Evolutionary conservation across 2,888 invertebrate genomes (phyloP), one percentile per base, ranked within the genome.

Genomic region (Acrobasis consociella): DNA sequence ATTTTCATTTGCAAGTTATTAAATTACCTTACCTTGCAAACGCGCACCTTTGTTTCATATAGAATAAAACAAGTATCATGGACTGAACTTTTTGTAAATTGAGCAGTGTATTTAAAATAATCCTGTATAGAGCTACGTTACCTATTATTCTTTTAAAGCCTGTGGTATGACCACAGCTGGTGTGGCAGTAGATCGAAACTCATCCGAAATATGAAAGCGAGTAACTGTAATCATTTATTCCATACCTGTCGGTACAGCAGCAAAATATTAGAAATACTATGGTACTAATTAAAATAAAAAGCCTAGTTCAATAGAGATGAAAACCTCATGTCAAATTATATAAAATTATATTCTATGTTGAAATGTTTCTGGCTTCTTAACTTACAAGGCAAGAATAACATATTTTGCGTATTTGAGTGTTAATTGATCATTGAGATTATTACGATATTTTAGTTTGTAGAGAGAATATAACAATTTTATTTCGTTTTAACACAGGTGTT

Each of bases 201-300:
- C 39, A 42, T 17, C 15, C 10, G 10, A 39, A 56, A 11, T n/a
- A 42, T 55, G 17, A 46, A 22, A 1, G 42, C 42, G 22, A 17
- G 56, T 58, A 59, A 49, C 22, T 49, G 37, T 49, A 49, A 31
- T 31, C 1, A 52, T 39, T 46, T 15, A 39, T 52, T 46, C 46
- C 13, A 65, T 66, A 74, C 62, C 62, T 49, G 16, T 62, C 49
- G 62, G 62, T 62, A 59, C 49, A 42, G 46, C 16, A 16, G 22
- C 46, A 63, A 16, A n/a, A 13, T 16, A 49, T 31, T 7, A n/a
- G 42, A 51, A 53, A 49, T n/a, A 52, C 49, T 17, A 50, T 42
- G 51, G 51, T 62, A 56, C 10, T 56, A 3, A 46, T n/a, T 13
- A 38, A 50, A 22, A 39, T 37, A 42, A 39, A 58, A 22, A 51